Conservation (phyloP, 2,113 vertebrate species). For the Platanista minor region DNA sequence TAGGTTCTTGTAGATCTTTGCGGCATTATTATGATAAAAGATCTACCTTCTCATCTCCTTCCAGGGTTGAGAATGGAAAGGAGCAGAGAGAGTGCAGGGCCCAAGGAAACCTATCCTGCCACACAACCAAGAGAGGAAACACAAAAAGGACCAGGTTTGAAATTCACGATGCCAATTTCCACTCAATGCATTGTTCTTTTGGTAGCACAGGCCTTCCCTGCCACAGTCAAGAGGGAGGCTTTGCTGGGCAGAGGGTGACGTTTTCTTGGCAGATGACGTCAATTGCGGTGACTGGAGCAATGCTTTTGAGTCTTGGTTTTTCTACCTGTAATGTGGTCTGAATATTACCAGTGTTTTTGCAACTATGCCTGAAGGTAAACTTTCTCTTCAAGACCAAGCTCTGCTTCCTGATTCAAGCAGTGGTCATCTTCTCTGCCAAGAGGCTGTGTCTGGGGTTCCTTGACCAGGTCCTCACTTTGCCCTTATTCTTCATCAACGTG, state of each 20-base stretch:
- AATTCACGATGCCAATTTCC: background rate
- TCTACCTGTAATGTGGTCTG: background rate
- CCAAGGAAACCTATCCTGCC: background rate
- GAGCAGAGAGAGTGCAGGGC: background rate
- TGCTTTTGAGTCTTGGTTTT: background rate
- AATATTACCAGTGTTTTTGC: background rate
- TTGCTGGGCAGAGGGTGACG: background rate
- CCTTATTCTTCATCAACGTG: background rate
- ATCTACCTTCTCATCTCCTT: background rate
- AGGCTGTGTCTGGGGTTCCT: background rate
- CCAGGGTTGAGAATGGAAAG: background rate
- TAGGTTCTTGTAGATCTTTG: background rate
- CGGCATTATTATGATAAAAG: background rate
- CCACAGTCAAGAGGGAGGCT: background rate
- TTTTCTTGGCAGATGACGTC: background rate
- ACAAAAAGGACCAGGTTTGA: background rate
- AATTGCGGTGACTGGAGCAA: background rate
- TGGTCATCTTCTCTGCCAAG: background rate
- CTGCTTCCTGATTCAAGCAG: background rate
- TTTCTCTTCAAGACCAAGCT: background rate
- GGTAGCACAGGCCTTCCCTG: background rate
- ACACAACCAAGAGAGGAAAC: background rate
- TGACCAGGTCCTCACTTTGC: background rate
- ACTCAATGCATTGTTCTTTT: background rate
- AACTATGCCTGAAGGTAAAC: background rate